phyloP scores from a whole-genome alignment of 2,113 vertebrate genomes.

The Gnathonemus longibarbis region DNA sequence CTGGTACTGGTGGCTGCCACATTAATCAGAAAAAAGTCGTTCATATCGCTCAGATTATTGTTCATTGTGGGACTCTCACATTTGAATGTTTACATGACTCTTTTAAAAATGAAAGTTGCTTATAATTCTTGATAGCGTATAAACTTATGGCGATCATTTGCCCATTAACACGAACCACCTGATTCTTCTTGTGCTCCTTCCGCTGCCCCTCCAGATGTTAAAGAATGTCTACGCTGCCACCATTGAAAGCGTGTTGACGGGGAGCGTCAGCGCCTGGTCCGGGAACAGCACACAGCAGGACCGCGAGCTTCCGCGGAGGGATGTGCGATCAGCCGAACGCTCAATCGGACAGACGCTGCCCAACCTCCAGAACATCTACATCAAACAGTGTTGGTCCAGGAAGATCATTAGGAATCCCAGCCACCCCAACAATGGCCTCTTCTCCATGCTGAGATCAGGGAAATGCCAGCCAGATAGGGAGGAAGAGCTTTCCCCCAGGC shows the following conservation, averaged over 20 bases:
- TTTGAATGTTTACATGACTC: neutral
- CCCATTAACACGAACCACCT: neutral
- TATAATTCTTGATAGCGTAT: neutral
- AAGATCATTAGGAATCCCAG: neutral
- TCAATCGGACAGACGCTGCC: neutral
- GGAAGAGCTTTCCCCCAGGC: neutral
- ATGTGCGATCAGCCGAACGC: neutral
- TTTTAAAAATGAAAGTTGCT: neutral
- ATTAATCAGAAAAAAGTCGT: neutral
- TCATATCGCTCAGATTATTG: neutral
- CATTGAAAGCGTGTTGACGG: neutral
- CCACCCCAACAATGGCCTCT: neutral
- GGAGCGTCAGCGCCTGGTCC: neutral
- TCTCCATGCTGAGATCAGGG: neutral
- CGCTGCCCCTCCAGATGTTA: neutral
- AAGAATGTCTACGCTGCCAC: neutral
- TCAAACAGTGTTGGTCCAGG: neutral
- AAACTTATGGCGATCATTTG: neutral
- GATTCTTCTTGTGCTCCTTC: neutral
- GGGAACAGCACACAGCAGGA: neutral
- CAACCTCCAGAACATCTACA: neutral
- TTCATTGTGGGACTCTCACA: neutral
- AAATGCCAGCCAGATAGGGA: neutral
- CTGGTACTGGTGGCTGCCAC: neutral
- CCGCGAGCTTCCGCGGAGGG: neutral